Evolutionary conservation across 2,113 vertebrate genomes (phyloP).

Genomic region (Syngnathus floridae): DNA sequence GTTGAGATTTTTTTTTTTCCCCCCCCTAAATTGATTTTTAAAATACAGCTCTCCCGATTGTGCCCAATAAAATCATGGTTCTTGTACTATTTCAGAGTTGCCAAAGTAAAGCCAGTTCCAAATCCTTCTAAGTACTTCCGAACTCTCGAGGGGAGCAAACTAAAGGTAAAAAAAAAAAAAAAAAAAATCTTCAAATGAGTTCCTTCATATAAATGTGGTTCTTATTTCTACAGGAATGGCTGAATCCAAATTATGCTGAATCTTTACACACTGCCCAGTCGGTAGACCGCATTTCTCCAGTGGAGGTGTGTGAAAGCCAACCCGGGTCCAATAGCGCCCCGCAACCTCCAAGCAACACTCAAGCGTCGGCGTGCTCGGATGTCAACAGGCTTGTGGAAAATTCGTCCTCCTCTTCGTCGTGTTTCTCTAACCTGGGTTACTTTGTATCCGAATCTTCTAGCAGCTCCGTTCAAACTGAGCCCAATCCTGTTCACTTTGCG

Average conservation of each 20-base stretch:
- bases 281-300: slow-evolving; percentile 50
- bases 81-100: slow-evolving; percentile 29
- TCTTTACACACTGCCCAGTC: slow-evolving; percentile 31
- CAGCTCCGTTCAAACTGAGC: slow-evolving; percentile 19
- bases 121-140: slow-evolving; percentile 69
- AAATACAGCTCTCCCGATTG: neutral
- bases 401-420: slow-evolving; percentile 42
- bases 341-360: neutral
- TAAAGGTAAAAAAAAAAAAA: slow-evolving; percentile 49
- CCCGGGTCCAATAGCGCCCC: slow-evolving; percentile 17
- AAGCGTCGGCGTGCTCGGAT: neutral
- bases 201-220: neutral
- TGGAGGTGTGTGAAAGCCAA: slow-evolving; percentile 49
- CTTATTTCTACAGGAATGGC: slow-evolving; percentile 55
- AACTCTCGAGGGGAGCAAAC: slow-evolving; percentile 54
- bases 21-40: neutral
- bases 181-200: neutral
- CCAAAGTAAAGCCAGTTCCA: slow-evolving; percentile 48
- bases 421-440: slow-evolving; percentile 69
- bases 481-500: slow-evolving; percentile 52
- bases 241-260: slow-evolving; percentile 47
- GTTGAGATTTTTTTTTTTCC: neutral
- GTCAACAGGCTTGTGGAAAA: slow-evolving; percentile 5
- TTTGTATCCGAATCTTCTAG: slow-evolving; percentile 52
- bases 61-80: neutral